Evolutionary conservation across 2,113 vertebrate genomes (phyloP).

Genomic region (Apaloderma vittatum): DNA sequence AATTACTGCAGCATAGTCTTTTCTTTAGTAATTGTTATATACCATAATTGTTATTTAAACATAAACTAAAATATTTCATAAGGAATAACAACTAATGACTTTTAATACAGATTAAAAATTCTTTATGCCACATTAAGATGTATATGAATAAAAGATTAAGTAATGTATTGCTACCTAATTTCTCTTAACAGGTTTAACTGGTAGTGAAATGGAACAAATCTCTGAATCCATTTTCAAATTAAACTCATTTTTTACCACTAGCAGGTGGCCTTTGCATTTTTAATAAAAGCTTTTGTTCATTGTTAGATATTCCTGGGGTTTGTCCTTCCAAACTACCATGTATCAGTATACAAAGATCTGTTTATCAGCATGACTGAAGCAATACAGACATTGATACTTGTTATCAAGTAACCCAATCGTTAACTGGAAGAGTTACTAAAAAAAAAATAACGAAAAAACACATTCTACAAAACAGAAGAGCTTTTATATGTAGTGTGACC

Average conservation of each 20-base stretch:
- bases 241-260: not conserved
- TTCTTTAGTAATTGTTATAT: not conserved
- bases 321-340: not conserved
- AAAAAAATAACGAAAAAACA: not conserved
- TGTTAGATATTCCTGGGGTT: not conserved
- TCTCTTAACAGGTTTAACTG: not conserved
- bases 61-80: not conserved
- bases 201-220: not conserved
- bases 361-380: not conserved
- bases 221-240: not conserved
- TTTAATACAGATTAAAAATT: not conserved
- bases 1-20: not conserved
- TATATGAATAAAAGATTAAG: not conserved
- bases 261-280: not conserved
- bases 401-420: not conserved
- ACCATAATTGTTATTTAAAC: not conserved
- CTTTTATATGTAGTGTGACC: not conserved
- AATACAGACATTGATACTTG: not conserved
- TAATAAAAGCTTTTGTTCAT: not conserved
- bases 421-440: not conserved
- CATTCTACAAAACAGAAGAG: not conserved
- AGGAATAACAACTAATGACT: not conserved
- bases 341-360: not conserved
- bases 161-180: not conserved
- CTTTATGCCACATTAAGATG: not conserved